Evolutionary conservation across 2,888 invertebrate species (phyloP).

Genomic region (Tanytarsus gracilentus): DNA sequence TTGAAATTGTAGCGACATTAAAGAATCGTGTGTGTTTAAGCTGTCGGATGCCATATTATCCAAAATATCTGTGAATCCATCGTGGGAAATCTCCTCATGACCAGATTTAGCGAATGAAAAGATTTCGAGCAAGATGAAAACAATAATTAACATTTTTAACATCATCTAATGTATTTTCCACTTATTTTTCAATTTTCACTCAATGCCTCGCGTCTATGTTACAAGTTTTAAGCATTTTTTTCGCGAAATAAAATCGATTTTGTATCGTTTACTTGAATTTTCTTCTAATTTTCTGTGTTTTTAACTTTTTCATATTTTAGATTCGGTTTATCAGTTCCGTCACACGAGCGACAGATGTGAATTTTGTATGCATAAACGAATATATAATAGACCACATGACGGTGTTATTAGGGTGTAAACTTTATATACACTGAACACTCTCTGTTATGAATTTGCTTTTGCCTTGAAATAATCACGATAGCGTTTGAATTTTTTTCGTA

Average conservation of each 20-base stretch:
- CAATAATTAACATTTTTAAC: conserved; percentile 19
- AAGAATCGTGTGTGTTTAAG: conserved; percentile 7
- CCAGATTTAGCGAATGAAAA: conserved; percentile 22
- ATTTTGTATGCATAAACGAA: too few species aligned
- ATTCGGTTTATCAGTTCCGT: neutral
- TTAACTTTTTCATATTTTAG: neutral
- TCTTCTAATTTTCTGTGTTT: neutral
- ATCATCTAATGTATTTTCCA: neutral
- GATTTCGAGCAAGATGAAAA: conserved; percentile 17
- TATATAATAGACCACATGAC: too few species aligned
- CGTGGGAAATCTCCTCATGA: conserved; percentile 7
- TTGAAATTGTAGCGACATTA: conserved; percentile 38
- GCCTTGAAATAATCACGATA: too few species aligned
- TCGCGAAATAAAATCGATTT: neutral
- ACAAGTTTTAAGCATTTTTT: neutral
- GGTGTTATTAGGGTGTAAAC: too few species aligned
- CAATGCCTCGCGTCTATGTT: neutral
- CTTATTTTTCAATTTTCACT: neutral
- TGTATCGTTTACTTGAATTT: neutral
- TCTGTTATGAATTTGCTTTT: too few species aligned
- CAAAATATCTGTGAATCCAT: conserved; percentile 5
- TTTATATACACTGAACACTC: too few species aligned
- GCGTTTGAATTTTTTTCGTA: too few species aligned
- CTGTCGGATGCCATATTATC: conserved; percentile 13
- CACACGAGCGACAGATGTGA: too few species aligned